Evolutionary conservation across 2,797 vertebrate genomes (phyloP).

Genomic region (Phoxinus dragarum): DNA sequence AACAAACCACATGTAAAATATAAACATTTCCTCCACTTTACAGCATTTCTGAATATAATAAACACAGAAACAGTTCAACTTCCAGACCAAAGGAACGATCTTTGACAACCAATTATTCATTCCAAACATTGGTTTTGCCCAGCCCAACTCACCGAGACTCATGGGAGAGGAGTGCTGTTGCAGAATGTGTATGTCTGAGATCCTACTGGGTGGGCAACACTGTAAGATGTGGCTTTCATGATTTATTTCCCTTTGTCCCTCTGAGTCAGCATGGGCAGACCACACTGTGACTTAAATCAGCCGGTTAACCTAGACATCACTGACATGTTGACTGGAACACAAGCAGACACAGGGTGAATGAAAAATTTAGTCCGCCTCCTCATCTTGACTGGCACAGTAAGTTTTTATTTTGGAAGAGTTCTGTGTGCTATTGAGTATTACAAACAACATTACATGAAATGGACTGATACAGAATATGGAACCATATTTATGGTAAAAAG

Average conservation of each 20-base stretch:
- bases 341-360: constrained; percentile 50
- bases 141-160: constrained; percentile 25
- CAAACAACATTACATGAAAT: background rate
- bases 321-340: constrained; percentile 54
- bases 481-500: background rate
- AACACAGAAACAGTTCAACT: constrained; percentile 21
- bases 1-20: constrained; percentile 37
- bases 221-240: constrained; percentile 54
- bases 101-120: constrained; percentile 42
- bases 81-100: constrained; percentile 22
- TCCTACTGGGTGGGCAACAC: constrained; percentile 54
- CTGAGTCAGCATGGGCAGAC: constrained; percentile 62
- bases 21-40: constrained; percentile 26
- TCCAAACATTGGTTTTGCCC: constrained; percentile 53
- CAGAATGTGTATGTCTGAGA: constrained; percentile 30
- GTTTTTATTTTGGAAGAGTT: constrained; percentile 19
- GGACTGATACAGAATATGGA: background rate
- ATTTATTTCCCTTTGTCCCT: constrained; percentile 60
- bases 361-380: constrained; percentile 27
- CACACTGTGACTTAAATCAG: constrained; percentile 57
- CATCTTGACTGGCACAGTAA: constrained; percentile 40
- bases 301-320: constrained; percentile 49
- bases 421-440: background rate
- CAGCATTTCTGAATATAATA: constrained; percentile 32
- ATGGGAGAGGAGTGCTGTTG: constrained; percentile 37